Evolutionary conservation across 2,113 vertebrate species (phyloP).

Genomic region (Sardina pilchardus): DNA sequence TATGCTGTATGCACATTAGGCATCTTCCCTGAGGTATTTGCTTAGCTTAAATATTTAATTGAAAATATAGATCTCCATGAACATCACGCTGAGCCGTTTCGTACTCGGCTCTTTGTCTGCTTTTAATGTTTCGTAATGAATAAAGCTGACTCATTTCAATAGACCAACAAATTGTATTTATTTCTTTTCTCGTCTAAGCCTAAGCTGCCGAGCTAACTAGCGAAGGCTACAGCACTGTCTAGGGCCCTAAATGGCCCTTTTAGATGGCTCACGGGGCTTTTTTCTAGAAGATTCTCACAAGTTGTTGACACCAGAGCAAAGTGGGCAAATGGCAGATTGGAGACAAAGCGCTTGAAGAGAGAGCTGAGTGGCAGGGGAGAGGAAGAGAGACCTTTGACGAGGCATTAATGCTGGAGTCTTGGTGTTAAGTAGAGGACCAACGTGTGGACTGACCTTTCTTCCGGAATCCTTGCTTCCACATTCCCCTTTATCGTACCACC

Average conservation of each 20-base stretch:
- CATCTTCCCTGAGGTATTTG: not conserved
- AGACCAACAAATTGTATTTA: not conserved
- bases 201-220: not conserved
- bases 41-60: constrained; percentile 15
- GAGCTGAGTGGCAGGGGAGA: constrained; percentile 24
- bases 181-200: not conserved
- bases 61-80: not conserved
- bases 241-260: not conserved
- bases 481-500: constrained; percentile 99
- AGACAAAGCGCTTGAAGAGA: constrained; percentile 40
- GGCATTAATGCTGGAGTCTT: constrained; percentile 43
- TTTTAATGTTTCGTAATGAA: not conserved
- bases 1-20: constrained; percentile 14
- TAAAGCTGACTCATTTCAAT: not conserved
- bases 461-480: constrained; percentile 99
- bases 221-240: no score
- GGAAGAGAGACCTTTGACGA: constrained; percentile 39
- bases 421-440: constrained; percentile 57
- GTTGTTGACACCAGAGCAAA: not conserved
- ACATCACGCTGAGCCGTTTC: not conserved
- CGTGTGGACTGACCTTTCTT: constrained; percentile 97
- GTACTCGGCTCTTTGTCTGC: not conserved
- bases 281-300: not conserved
- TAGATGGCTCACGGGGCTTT: not conserved
- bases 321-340: constrained; percentile 55